These are phyloP conservation scores for Cosmorhoe ocellata DNA, from an alignment of 2,888 invertebrate species.

Conservation along the genomic window DNA sequence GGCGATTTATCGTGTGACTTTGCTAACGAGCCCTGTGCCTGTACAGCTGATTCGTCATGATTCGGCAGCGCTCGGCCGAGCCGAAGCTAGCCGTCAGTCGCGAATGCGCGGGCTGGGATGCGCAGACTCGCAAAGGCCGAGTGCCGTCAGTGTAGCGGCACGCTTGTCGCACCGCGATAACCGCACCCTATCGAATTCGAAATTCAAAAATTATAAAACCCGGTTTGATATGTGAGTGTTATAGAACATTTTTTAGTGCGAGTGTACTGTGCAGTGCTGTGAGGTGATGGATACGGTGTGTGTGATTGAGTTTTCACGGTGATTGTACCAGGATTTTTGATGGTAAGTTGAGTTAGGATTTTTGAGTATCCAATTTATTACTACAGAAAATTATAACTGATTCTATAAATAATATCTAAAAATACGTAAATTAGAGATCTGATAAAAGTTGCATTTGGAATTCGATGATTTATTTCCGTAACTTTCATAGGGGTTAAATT, in stretches of 20 bases:
- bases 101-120: conserved; percentile 69
- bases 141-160: conserved; percentile 64
- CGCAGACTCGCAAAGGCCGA: conserved; percentile 63
- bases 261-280: conserved; percentile 48
- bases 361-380: no score
- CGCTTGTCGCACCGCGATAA: conserved; percentile 61
- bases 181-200: conserved; percentile 54
- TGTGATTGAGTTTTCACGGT: conserved; percentile 43
- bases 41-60: conserved; percentile 57
- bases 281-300: conserved; percentile 54
- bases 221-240: conserved; percentile 36
- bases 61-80: conserved; percentile 54
- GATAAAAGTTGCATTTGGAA: not conserved
- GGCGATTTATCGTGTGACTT: conserved; percentile 70
- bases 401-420: no score
- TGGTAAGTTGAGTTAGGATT: conserved; percentile 59
- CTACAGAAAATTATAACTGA: no score
- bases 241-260: conserved; percentile 35
- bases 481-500: conserved; percentile 13
- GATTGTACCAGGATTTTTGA: conserved; percentile 54
- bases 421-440: no score
- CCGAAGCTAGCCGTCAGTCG: conserved; percentile 56
- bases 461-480: conserved; percentile 20
- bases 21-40: conserved; percentile 61
- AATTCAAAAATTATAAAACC: conserved; percentile 35